Evolutionary conservation across 2,113 vertebrate species (phyloP), one percentile per base, ranked within the genome.

Genomic region (Tenebrosternarchus preto): DNA sequence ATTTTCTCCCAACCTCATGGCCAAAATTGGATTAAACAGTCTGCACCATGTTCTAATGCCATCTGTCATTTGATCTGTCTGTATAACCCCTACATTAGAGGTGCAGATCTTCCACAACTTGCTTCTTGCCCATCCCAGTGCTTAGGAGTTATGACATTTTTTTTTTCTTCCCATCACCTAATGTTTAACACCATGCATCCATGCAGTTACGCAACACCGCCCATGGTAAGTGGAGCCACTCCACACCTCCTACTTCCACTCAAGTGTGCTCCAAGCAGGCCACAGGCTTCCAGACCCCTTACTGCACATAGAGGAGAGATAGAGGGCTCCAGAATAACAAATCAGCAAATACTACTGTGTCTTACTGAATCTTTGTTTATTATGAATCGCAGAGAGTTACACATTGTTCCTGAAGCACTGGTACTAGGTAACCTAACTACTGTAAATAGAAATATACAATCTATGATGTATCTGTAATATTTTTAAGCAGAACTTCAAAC

Each of bases 171-270:
- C 33, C 70, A 82, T 85, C 86, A 83, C 74, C 83, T 82, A 60
- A 73, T 87, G 74, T 72, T 80, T 61, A 74, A 76, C 69, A 22
- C 64, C 72, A 55, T 20, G 60, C 80, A 70, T 75, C 78, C 53
- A 77, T 73, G 25, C 60, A 82, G 73, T 80, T 89, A 88, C 82
- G 86, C 86, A 91, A 89, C 53, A 46, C 86, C 87, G 83, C 90
- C 88, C 89, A 89, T 88, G 56, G 83, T 84, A 78, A 75, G 80
- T 68, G 80, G 79, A 81, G 85, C 83, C 86, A 74, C 82, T 73
- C 69, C 5, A 20, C 74, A 60, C 76, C 77, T 82, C 68, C 81
- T 50, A 80, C 81, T 43, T 77, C 60, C 56, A 61, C 78, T 77
- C 55, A 70, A 77, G 25, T 29, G 57, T 68, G 73, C 67, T 76